Base-by-base conservation (phyloP, 64 coral and sea anemone species). In the Anthopleura sola region DNA sequence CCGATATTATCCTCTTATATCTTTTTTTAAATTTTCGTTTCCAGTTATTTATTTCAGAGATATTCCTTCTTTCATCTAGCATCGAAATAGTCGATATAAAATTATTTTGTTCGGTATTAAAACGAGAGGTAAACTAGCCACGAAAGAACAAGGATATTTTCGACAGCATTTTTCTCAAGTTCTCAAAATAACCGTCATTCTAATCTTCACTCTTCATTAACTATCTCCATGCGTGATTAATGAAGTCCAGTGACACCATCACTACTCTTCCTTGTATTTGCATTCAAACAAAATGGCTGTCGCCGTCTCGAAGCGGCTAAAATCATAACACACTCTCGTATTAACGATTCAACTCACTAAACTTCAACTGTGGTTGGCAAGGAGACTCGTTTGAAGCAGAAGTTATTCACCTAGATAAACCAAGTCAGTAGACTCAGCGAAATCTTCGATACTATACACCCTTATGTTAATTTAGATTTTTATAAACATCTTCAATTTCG, bases 221-320 rank as follows among this genome's bases (percentile, higher is more conserved):
- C 66, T 32, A 44, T 48, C 13, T 33, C 44, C 13, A 37, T 11
- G 76, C 38, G 76, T 79, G 37, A 48, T 38, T 79, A 79, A 79
- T 79, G 38, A 79, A 79, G 16, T 79, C 31, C 38, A 71, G 10
- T 71, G 66, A n/a, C 37, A 79, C 34, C 15, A 38, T 24, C 37
- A 24, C 58, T 28, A 62, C 23, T n/a, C 3, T 23, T 48, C 9
- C 18, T 44, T 79, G 15, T 79, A 46, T 79, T 79, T 79, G 76
- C 18, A 79, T 79, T 38, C 1, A 79, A 79, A 79, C 76, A 79
- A 79, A 79, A 79, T 79, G 76, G 39, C 76, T 79, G 76, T 79
- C 76, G 38, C 24, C 38, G 44, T 24, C 3, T 79, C 6, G 37
- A 79, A 79, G 5, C 76, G 76, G 39, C 19, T 21, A 79, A 79